phyloP scores from a whole-genome alignment of 2,888 invertebrate species.

The Dugesia japonica region DNA sequence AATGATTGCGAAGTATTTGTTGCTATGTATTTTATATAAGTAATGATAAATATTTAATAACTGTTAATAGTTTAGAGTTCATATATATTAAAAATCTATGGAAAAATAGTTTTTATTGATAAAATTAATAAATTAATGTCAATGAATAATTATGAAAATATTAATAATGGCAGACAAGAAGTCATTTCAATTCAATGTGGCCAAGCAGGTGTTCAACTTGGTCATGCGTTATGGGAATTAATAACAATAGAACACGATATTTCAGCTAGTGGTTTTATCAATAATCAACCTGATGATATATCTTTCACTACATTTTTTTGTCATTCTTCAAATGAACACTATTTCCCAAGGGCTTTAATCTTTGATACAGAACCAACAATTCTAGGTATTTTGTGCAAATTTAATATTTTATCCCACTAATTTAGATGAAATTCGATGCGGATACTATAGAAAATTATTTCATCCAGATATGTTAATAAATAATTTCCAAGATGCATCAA shows the following conservation, averaged over 20 bases:
- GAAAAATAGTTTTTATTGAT: no score
- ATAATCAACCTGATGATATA: background rate
- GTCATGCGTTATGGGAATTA: background rate
- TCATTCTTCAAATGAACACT: conserved; percentile 21
- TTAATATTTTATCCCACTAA: background rate
- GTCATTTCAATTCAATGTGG: background rate
- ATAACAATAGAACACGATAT: background rate
- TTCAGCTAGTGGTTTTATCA: background rate
- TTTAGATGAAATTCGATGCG: conserved; percentile 35
- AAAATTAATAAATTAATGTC: no score
- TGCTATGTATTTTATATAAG: no score
- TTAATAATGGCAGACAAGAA: background rate
- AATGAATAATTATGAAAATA: background rate
- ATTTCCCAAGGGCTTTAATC: conserved; percentile 24
- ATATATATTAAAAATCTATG: no score
- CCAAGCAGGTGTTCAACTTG: background rate
- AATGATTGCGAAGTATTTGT: no score
- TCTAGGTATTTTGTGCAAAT: conserved; percentile 28
- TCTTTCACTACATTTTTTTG: conserved; percentile 23
- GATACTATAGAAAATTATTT: conserved; percentile 34
- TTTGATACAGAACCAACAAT: conserved; percentile 35
- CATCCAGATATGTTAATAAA: conserved; percentile 36
- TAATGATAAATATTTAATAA: no score
- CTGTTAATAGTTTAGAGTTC: no score
- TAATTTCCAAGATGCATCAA: conserved; percentile 36